Evolutionary conservation across 2,113 vertebrate genomes (phyloP).

Genomic region (Gymnocephalus cernua): DNA sequence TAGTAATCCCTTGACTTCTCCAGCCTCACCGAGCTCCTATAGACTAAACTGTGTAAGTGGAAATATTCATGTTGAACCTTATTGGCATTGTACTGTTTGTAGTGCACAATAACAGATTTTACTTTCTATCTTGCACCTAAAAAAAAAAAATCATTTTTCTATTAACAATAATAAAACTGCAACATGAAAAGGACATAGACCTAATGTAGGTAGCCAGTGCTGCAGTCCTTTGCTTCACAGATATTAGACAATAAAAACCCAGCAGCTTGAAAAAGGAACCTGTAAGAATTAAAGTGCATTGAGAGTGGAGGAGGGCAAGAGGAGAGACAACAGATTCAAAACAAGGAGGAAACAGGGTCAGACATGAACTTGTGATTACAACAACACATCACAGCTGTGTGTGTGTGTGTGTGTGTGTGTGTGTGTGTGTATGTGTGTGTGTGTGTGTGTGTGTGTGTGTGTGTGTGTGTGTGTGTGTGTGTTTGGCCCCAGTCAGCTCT

Average conservation of each 20-base stretch:
- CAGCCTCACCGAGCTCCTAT: too few relatives aligned
- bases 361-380: constrained; percentile 5
- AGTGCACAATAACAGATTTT: neutral
- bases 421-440: neutral
- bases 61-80: neutral
- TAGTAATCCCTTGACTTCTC: too few relatives aligned
- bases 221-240: too few relatives aligned
- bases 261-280: too few relatives aligned
- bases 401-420: neutral
- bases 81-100: neutral
- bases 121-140: neutral
- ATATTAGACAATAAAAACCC: too few relatives aligned
- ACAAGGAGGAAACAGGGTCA: neutral
- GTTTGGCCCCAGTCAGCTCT: constrained; percentile 11
- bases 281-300: too few relatives aligned
- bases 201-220: neutral
- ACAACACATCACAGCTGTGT: neutral
- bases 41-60: neutral
- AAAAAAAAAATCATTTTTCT: neutral
- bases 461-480: constrained; percentile 7
- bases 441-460: constrained; percentile 32
- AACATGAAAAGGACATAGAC: neutral
- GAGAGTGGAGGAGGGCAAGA: neutral
- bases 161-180: neutral
- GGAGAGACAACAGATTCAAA: neutral